Base-by-base conservation (phyloP, 2,797 vertebrate species). In the Cyclura pinguis region DNA sequence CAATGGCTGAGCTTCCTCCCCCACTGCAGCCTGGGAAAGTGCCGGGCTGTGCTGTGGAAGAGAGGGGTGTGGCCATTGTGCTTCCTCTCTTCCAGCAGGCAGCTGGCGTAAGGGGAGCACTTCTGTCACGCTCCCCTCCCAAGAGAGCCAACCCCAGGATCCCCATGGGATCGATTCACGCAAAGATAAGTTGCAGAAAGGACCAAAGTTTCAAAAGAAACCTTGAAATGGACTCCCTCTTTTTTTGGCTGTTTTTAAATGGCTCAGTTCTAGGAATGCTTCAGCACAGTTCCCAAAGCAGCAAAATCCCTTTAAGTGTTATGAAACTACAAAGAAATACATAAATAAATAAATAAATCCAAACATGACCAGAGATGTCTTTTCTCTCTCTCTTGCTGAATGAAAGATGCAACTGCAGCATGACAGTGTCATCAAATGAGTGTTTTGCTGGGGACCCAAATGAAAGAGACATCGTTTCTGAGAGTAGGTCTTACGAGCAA, bases 401-500 rank as follows among this genome's bases (percentile, higher is more conserved):
- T 69, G 27, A 59, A 84, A 80, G 69, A 59, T 55, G 14, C 32
- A 87, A 32, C 47, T 52, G 16, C 6, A 22, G 32, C 18, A 35
- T 14, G 7, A 69, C 50, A n/a, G 22, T 2, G 0, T 72, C 80
- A 83, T 67, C 22, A 84, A 80, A 86, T 57, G 72, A 78, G 62
- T 27, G 20, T 90, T 92, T 93, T 62, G 3, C 88, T 59, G 20
- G 50, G 35, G 80, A 57, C 90, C 92, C 74, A 91, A 91, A 92
- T 69, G 57, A 52, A 74, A 91, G 73, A 88, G 80, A 76, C 64
- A 42, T 42, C 93, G 82, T 92, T 94, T 92, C 83, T 55, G 92
- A 87, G 84, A 92, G 52, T 78, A 72, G 73, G 55, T 90, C 74
- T 88, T 86, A 87, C 6, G 90, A 93, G 77, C 80, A 84, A 93